Percentiles rank a stretch among this genome's conserved stretches.
Evolutionary conservation across 2,797 vertebrate genomes (phyloP).

Genomic region (Rhinella marina): DNA sequence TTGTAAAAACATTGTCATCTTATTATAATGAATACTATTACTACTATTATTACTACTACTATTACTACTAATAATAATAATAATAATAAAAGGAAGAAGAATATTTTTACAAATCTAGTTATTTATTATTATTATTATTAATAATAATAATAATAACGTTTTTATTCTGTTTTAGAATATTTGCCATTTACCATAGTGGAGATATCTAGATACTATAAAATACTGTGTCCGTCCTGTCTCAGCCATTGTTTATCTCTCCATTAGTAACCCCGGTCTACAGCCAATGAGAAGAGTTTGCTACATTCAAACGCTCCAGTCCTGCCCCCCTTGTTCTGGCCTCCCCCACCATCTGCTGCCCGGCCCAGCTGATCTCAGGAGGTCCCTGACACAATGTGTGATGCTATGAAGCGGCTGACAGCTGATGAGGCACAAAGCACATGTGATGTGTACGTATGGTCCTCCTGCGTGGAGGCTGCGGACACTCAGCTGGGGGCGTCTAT

Average conservation of each 20-base stretch:
- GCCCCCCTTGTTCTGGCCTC: not conserved
- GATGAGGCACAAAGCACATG: not conserved
- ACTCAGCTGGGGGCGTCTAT: not conserved
- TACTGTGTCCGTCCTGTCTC: no score
- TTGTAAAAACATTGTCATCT: no score
- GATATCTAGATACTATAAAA: no score
- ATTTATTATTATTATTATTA: no score
- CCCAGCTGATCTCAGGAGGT: conserved; percentile 23
- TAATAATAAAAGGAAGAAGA: no score
- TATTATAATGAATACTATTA: no score
- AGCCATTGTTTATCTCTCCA: not conserved
- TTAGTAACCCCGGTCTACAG: not conserved
- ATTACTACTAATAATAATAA: no score
- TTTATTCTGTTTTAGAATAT: no score
- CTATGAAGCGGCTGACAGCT: not conserved
- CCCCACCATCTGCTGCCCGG: conserved; percentile 17
- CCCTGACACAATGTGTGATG: not conserved
- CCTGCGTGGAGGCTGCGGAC: not conserved
- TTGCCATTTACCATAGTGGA: no score
- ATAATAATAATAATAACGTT: no score
- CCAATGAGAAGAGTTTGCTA: conserved; percentile 18
- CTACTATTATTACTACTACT: no score
- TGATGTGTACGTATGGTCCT: not conserved
- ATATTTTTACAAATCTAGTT: no score
- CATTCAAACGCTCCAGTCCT: conserved; percentile 30